These are phyloP conservation scores for Chironomus striatipennis DNA, from an alignment of 1,140 invertebrate genomes.

Conservation along the genomic window DNA sequence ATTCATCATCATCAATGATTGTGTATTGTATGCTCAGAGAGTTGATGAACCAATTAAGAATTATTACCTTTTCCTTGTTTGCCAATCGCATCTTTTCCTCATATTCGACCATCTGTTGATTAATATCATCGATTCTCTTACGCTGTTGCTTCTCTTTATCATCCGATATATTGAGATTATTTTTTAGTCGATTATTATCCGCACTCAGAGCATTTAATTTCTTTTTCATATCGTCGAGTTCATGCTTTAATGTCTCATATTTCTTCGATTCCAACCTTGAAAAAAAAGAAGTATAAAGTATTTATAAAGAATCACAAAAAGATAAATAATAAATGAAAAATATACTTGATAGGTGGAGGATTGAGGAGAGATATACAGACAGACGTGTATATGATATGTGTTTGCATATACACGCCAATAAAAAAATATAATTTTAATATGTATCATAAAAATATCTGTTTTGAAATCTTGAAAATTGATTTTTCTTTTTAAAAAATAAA, in stretches of 20 bases:
- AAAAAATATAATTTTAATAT: too few relatives aligned
- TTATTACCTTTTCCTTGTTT: conserved; percentile 20
- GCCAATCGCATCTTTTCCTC: background rate
- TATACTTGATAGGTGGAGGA: too few relatives aligned
- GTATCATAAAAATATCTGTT: too few relatives aligned
- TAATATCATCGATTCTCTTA: background rate
- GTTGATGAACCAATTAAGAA: background rate
- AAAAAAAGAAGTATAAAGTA: background rate
- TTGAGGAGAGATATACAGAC: too few relatives aligned
- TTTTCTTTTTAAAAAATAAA: too few relatives aligned
- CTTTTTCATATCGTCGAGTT: conserved; percentile 16
- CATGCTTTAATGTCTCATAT: background rate
- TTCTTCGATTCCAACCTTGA: conserved; percentile 17
- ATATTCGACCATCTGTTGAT: conserved; percentile 6
- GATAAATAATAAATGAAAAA: too few relatives aligned
- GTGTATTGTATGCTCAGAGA: background rate
- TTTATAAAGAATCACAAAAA: background rate
- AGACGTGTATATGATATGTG: too few relatives aligned
- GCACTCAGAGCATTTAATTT: conserved; percentile 18
- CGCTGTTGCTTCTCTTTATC: background rate
- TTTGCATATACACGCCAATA: too few relatives aligned
- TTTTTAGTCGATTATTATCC: conserved; percentile 17
- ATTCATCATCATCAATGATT: background rate
- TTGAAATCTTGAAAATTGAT: too few relatives aligned
- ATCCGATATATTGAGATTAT: conserved; percentile 6